A percentile compares a stretch with the other conserved stretches of the same genome.
Evolutionary conservation across 2,888 invertebrate genomes (phyloP).

Genomic region (Sepioteuthis lessoniana): DNA sequence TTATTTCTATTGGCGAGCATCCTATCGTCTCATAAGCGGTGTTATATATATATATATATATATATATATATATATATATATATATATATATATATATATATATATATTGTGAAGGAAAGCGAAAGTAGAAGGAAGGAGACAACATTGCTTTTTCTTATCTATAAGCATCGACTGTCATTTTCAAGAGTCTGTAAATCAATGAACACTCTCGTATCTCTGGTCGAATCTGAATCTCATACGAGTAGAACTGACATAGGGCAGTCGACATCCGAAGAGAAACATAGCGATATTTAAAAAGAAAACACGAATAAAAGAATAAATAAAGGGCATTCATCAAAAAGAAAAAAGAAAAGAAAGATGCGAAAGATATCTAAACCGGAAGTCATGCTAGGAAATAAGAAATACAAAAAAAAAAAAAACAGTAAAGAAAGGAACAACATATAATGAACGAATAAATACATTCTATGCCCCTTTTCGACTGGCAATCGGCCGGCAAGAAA

Average conservation of each 20-base stretch:
- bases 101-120: neutral
- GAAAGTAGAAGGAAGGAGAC: neutral
- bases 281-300: neutral
- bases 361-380: neutral
- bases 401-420: neutral
- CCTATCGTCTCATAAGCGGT: too few species aligned
- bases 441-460: neutral
- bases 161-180: neutral
- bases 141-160: neutral
- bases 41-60: too few species aligned
- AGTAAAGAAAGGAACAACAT: neutral
- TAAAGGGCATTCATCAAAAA: neutral
- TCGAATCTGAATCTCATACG: neutral
- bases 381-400: neutral
- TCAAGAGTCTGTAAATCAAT: neutral
- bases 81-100: neutral
- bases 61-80: too few species aligned
- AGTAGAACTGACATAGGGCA: neutral
- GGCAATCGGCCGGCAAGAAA: too few species aligned
- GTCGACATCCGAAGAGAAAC: neutral
- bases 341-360: neutral
- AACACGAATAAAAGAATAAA: neutral
- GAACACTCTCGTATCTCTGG: neutral
- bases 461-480: too few species aligned
- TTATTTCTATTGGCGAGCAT: too few species aligned